A percentile compares a stretch with the other conserved stretches of the same genome.
phyloP scores from a whole-genome alignment of 2,113 vertebrate species.

The Gymnobelideus leadbeateri region DNA sequence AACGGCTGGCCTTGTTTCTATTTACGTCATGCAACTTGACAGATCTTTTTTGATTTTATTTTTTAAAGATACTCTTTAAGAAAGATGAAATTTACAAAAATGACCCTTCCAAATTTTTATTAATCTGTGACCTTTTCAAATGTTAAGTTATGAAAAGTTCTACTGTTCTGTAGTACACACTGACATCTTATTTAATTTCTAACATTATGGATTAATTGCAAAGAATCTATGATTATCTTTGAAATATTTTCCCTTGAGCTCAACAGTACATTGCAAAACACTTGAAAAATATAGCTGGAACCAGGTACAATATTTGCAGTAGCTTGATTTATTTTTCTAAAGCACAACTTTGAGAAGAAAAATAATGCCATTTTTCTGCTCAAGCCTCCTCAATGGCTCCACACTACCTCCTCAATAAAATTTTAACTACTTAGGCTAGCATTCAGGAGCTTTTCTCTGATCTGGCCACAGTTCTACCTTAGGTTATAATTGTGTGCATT shows the following conservation, averaged over 20 bases:
- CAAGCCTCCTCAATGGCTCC: no score
- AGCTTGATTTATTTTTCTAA: not conserved
- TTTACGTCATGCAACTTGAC: conserved; percentile 22
- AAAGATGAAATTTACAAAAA: conserved; percentile 51
- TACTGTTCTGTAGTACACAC: conserved; percentile 48
- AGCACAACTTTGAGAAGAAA: no score
- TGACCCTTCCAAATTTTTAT: conserved; percentile 45
- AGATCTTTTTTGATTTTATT: conserved; percentile 59
- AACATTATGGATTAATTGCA: conserved; percentile 57
- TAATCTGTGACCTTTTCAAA: conserved; percentile 62
- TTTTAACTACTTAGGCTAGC: not conserved
- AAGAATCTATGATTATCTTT: conserved; percentile 39
- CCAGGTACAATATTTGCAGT: conserved; percentile 13
- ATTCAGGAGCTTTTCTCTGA: not conserved
- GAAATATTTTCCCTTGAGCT: conserved; percentile 47
- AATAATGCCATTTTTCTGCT: no score
- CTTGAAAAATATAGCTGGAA: conserved; percentile 44
- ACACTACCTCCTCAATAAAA: not conserved
- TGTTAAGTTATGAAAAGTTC: conserved; percentile 63
- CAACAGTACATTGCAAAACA: not conserved
- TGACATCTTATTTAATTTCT: conserved; percentile 60
- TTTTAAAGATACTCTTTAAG: conserved; percentile 33
- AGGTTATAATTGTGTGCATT: not conserved
- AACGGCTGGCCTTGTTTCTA: conserved; percentile 33
- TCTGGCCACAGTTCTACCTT: no score